Evolutionary conservation across 2,888 invertebrate genomes (phyloP), one percentile per base, ranked within the genome.

Genomic region (Diloba caeruleocephala): DNA sequence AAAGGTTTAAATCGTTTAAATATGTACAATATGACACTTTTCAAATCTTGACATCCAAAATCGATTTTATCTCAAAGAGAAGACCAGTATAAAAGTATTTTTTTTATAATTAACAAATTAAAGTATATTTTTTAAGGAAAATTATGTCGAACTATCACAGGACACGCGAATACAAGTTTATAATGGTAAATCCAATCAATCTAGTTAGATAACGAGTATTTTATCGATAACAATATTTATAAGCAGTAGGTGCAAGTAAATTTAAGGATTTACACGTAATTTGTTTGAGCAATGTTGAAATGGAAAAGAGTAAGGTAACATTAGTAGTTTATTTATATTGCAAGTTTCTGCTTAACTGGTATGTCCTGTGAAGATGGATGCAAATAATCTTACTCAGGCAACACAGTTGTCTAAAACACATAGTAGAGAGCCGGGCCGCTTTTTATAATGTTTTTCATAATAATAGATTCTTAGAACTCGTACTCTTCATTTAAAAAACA

Each of bases 131-230:
- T 14, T 3, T 0, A 13, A 29, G 8, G 37, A 66, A 52, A 50
- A 84, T 85, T 86, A 86, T 83, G 81, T 74, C 84, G 8, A 79
- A 81, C 50, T 81, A 85, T 2, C 76, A 85, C 56, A 81, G 82
- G 74, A 85, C 84, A 29, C 78, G 84, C 61, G 87, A 90, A 66
- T 92, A 89, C 63, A 81, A 85, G 61, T 89, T 91, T 74, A 81
- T 87, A 61, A 84, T 90, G 89, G 92, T 91, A 84, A 7, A 60
- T 45, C 55, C 63, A 71, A 77, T 72, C 66, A 54, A 71, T 74
- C 63, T 73, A 45, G 52, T 49, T 54, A 58, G 77, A 76, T 75
- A 76, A 63, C 64, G 60, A 56, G 43, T 49, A 54, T 60, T 59
- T 49, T 58, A 48, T 41, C 25, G 84, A 84, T 83, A 84, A 81